Base-by-base conservation (phyloP, 2,888 invertebrate genomes). In the Orthosia gothica region DNA sequence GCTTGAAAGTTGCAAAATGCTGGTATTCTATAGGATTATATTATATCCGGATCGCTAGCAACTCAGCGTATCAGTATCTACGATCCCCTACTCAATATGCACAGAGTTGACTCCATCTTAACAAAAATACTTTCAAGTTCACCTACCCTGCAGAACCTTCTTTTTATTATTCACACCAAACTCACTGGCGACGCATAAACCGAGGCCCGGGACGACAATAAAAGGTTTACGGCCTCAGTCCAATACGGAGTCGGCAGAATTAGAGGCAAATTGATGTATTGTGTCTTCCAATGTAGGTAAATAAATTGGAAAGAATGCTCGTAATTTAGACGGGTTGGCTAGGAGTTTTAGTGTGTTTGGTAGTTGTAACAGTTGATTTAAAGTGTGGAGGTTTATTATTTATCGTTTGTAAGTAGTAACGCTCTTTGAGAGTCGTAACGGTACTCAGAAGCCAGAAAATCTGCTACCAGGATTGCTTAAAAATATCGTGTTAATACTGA, bases 221-320 rank as follows among this genome's bases (percentile, higher is more conserved):
- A 89, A 86, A 81, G 61, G 66, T 89, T 87, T 89, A 90, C 86
- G 76, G 81, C 79, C 78, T 79, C 81, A 82, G 86, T 83, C 82
- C 85, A 79, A 80, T 81, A 79, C 76, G 12, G 15, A 57, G 71
- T 50, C 40, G 68, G 78, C 50, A 59, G 70, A 76, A 84, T 86
- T 82, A 84, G 68, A 77, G 62, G 55, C 76, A 84, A 82, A 86
- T 82, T 86, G 86, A 79, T 86, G 74, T 78, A 74, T 79, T 72
- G 80, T 72, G 61, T 67, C 55, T 66, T 20, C 26, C 76, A 65
- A 63, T 81, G 54, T 45, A 54, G 23, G 61, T 72, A 82, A 54
- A 82, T 77, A 82, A 63, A 82, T 70, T 70, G 26, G 18, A 40
- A 26, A n/a, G 26, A 26, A 50, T 40, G n/a, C 11, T 50, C 32